Conservation (phyloP, 2,113 vertebrate genomes). For the Albula glossodonta region DNA sequence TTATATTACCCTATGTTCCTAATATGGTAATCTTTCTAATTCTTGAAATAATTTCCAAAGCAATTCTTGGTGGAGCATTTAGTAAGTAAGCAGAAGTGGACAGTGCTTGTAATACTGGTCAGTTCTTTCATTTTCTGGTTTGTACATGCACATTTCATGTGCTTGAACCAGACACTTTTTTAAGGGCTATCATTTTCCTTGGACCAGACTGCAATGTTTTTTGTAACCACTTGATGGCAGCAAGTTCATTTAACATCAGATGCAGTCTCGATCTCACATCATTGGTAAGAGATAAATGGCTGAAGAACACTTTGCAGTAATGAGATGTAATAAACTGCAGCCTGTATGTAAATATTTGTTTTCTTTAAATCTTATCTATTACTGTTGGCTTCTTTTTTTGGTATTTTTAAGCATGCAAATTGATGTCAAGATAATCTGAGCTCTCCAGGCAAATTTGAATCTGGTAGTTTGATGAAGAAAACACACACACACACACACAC, state of each 20-base stretch:
- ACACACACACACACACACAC: no score
- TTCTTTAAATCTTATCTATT: neutral
- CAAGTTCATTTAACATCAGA: neutral
- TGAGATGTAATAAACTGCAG: neutral
- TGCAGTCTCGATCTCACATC: neutral
- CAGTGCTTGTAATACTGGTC: neutral
- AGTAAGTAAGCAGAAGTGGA: no score
- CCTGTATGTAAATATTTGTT: neutral
- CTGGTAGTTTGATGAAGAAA: neutral
- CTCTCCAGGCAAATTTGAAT: neutral
- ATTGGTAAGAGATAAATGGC: neutral
- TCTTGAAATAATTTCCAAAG: no score
- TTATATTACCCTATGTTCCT: no score
- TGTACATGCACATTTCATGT: neutral
- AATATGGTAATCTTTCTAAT: no score
- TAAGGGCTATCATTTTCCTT: neutral
- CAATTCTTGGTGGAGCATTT: no score
- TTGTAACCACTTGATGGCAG: conserved; percentile 5
- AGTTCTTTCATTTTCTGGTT: neutral
- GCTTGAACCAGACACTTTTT: neutral
- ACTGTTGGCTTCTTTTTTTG: neutral
- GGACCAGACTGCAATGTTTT: neutral
- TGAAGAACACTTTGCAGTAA: neutral
- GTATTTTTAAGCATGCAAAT: neutral
- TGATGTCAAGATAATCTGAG: neutral